A percentile compares a stretch with the other conserved stretches of the same genome.
These are phyloP conservation scores for Mellivora capensis DNA, from an alignment of 2,113 vertebrate genomes.

Conservation along the genomic window DNA sequence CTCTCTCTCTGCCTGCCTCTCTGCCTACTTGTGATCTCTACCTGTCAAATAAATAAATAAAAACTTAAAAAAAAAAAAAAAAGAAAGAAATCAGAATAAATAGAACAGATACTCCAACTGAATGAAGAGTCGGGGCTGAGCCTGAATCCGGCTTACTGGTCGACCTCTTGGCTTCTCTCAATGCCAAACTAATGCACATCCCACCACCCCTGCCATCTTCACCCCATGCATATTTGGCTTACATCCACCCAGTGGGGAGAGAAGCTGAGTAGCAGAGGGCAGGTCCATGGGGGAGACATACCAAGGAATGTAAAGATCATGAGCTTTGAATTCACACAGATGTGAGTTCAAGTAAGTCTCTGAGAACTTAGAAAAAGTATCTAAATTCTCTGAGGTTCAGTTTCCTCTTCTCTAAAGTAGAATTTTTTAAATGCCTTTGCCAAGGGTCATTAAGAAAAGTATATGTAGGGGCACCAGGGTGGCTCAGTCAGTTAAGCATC, in stretches of 20 bases:
- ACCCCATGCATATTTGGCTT: background rate
- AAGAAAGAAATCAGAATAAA: background rate
- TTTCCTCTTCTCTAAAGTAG: background rate
- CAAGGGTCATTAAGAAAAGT: background rate
- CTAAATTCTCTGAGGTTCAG: background rate
- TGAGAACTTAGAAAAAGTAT: background rate
- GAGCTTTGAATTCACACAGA: background rate
- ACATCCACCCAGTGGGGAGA: background rate
- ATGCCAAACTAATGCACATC: background rate
- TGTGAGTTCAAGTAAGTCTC: background rate
- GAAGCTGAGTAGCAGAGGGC: background rate
- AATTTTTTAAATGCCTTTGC: background rate
- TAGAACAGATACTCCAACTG: background rate
- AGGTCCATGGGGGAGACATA: background rate
- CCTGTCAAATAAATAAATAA: no score
- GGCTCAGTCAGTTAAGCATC: no score
- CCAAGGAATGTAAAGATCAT: background rate
- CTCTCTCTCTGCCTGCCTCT: no score
- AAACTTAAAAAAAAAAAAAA: no score
- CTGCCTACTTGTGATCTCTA: no score
- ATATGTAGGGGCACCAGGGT: background rate
- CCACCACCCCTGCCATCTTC: accelerated
- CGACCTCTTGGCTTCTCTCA: background rate
- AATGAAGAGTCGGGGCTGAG: background rate
- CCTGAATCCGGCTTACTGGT: background rate